Evolutionary conservation across 2,113 vertebrate species (phyloP).

Genomic region (Columbina picui): DNA sequence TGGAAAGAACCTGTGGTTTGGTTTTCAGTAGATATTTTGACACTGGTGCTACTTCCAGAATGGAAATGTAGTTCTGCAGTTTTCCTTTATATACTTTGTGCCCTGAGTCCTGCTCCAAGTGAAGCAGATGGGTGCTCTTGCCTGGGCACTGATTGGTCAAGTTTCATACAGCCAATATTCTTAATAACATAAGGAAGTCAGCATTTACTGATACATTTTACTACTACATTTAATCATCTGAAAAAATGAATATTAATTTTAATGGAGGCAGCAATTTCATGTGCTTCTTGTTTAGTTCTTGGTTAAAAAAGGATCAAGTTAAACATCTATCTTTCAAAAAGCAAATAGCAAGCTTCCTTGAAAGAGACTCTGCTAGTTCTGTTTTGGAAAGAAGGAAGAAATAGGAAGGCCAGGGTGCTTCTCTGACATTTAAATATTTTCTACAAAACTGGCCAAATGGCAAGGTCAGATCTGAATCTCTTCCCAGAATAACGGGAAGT

Average conservation of each 20-base stretch:
- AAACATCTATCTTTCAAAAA: background rate
- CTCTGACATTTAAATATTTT: background rate
- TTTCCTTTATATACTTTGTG: background rate
- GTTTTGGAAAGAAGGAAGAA: background rate
- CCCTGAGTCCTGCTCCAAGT: background rate
- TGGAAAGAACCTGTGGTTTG: slow-evolving; percentile 32
- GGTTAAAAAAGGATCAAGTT: background rate
- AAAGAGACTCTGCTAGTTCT: background rate
- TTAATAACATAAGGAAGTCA: background rate
- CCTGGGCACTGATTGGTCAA: background rate
- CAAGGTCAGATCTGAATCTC: background rate
- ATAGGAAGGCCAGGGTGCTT: background rate
- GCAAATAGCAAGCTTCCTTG: background rate
- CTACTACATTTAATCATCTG: background rate
- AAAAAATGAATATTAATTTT: background rate
- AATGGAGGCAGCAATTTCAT: background rate
- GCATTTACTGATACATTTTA: background rate
- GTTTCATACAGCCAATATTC: background rate
- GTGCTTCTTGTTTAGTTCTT: background rate
- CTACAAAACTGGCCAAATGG: background rate
- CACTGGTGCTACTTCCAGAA: background rate
- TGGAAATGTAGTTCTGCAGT: background rate
- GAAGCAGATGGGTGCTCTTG: background rate
- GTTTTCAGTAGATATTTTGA: background rate
- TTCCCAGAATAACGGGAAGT: background rate